These are phyloP conservation scores for Furcifer pardalis DNA, from an alignment of 2,797 vertebrate genomes.

Conservation along the genomic window DNA sequence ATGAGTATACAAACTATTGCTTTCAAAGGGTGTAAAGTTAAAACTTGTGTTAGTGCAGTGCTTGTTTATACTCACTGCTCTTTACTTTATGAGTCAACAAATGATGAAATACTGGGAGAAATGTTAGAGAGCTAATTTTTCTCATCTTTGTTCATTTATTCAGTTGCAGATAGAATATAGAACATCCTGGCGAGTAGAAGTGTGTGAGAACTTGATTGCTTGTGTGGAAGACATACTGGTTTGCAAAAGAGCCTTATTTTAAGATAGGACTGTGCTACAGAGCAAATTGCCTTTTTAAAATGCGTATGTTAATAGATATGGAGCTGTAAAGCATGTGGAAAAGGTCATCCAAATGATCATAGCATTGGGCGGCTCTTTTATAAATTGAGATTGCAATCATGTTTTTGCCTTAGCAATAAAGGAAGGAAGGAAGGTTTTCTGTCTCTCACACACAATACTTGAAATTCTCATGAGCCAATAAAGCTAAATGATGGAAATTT, in stretches of 20 bases:
- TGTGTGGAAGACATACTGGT: background rate
- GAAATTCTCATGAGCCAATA: background rate
- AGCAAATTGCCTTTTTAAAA: background rate
- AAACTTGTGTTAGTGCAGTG: background rate
- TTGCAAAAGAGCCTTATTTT: background rate
- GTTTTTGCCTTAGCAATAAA: background rate
- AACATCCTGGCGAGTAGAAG: background rate
- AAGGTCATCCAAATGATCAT: background rate
- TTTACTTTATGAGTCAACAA: background rate
- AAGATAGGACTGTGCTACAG: background rate
- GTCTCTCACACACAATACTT: background rate
- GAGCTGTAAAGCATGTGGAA: background rate
- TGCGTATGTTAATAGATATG: too few relatives aligned
- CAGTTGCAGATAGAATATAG: background rate
- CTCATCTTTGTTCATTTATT: background rate
- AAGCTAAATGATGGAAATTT: background rate
- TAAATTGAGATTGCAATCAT: background rate
- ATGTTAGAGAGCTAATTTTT: background rate
- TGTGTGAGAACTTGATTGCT: background rate
- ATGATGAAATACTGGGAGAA: background rate
- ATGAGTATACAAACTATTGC: slow-evolving; percentile 2
- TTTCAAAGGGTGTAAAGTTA: background rate
- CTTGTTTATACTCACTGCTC: background rate
- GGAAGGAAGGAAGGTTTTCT: background rate
- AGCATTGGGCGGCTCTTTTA: background rate